Conservation (phyloP, 1,140 invertebrate genomes). For the Lordiphosa clarofinis region DNA sequence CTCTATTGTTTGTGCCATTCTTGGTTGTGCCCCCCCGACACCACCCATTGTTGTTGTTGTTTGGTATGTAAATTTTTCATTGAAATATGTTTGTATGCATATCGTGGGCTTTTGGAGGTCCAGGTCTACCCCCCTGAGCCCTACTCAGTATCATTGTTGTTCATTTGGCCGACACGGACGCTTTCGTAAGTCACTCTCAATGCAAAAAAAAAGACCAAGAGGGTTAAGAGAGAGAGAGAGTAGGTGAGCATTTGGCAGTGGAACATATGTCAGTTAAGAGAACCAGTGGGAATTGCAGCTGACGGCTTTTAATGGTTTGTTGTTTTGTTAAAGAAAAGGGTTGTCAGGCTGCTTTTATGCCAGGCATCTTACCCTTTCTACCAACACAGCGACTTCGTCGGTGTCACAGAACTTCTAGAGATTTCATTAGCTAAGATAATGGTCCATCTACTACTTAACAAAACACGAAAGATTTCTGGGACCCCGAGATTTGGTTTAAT, state of each 20-base stretch:
- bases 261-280: constrained; percentile 51
- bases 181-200: constrained; percentile 63
- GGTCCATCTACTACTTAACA: too few relatives aligned
- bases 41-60: constrained; percentile 37
- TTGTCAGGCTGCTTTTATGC: not conserved
- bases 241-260: not conserved
- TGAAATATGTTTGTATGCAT: constrained; percentile 37
- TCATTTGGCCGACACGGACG: constrained; percentile 47
- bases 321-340: not conserved
- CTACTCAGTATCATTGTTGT: constrained; percentile 39
- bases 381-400: too few relatives aligned
- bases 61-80: constrained; percentile 64
- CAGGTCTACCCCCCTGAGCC: constrained; percentile 28
- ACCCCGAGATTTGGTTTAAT: too few relatives aligned
- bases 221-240: constrained; percentile 43
- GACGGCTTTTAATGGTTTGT: constrained; percentile 13
- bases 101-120: constrained; percentile 55
- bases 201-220: constrained; percentile 23
- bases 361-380: too few relatives aligned
- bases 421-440: too few relatives aligned
- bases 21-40: constrained; percentile 8
- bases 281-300: constrained; percentile 8
- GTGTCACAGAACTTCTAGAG: too few relatives aligned
- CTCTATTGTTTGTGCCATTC: constrained; percentile 47
- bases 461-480: too few relatives aligned